phyloP scores from a whole-genome alignment of 2,113 vertebrate species.

The Coturnix japonica region DNA sequence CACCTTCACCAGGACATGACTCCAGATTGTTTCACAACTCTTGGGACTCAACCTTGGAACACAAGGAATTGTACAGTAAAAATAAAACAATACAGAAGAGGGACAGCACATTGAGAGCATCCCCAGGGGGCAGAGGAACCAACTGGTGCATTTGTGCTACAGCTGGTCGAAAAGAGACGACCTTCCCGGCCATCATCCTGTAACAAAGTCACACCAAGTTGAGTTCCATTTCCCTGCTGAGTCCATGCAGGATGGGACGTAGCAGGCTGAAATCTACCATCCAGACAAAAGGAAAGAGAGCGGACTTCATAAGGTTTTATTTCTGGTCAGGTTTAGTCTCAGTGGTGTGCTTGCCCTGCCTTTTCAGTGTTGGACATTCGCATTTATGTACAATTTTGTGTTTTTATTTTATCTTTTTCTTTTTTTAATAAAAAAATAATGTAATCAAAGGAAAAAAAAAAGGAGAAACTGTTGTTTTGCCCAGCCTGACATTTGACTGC shows the following conservation, averaged over 20 bases:
- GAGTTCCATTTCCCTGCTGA: constrained; percentile 54
- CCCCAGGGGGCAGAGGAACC: neutral
- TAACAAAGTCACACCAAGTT: constrained; percentile 2
- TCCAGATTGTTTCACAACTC: constrained; percentile 36
- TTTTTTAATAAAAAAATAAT: constrained; percentile 75
- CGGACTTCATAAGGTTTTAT: constrained; percentile 54
- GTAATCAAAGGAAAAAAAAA: constrained; percentile 61
- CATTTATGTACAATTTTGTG: constrained; percentile 88
- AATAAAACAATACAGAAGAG: neutral
- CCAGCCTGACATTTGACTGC: constrained; percentile 70
- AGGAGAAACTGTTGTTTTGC: constrained; percentile 79
- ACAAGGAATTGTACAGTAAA: constrained; percentile 78
- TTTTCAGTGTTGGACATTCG: constrained; percentile 85
- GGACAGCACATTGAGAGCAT: constrained; percentile 61
- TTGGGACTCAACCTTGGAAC: constrained; percentile 76
- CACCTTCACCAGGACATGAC: constrained; percentile 38
- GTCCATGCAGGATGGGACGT: constrained; percentile 38
- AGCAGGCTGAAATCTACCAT: constrained; percentile 65
- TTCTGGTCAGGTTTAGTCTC: constrained; percentile 81
- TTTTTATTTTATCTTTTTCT: constrained; percentile 87
- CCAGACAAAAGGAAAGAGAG: constrained; percentile 74
- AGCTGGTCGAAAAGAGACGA: constrained; percentile 4
- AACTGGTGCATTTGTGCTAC: neutral
- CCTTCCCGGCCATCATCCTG: constrained; percentile 39
- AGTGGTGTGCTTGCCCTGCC: constrained; percentile 79